Evolutionary conservation across 1,140 invertebrate genomes (phyloP).

Genomic region (Zophobas morio): DNA sequence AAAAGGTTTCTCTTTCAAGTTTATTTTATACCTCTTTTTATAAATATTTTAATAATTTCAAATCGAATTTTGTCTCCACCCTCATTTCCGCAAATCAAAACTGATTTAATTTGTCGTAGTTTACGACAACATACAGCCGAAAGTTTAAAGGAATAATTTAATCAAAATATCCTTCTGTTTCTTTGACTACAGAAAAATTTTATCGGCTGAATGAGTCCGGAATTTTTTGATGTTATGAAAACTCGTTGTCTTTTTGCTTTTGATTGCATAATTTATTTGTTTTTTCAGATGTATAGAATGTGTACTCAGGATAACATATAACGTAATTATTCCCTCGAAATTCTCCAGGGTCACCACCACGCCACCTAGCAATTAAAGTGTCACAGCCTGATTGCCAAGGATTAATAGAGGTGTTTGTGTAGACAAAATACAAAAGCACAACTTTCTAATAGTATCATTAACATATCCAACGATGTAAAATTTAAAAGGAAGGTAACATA

Average conservation of each 20-base stretch:
- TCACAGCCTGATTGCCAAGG: slow-evolving; percentile 26
- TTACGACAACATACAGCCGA: too few relatives aligned
- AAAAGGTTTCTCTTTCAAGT: too few relatives aligned
- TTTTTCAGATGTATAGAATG: background rate
- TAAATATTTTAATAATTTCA: too few relatives aligned
- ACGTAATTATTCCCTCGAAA: background rate
- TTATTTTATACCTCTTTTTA: too few relatives aligned
- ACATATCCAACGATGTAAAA: background rate
- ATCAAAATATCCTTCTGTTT: too few relatives aligned
- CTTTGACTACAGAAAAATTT: too few relatives aligned
- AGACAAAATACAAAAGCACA: background rate
- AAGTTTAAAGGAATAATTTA: too few relatives aligned
- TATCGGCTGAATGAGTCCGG: too few relatives aligned
- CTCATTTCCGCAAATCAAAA: too few relatives aligned
- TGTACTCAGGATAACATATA: slow-evolving; percentile 7
- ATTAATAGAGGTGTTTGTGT: slow-evolving; percentile 26
- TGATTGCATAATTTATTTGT: background rate
- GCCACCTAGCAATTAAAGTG: slow-evolving; percentile 29
- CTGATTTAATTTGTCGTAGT: too few relatives aligned
- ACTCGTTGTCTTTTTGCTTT: background rate
- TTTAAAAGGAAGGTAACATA: too few relatives aligned
- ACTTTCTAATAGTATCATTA: slow-evolving; percentile 14
- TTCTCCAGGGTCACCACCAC: background rate
- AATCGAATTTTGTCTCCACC: too few relatives aligned
- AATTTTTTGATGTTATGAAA: background rate